These are phyloP conservation scores for Drosophila tristis DNA, from an alignment of 1,140 invertebrate species.

Conservation along the genomic window DNA sequence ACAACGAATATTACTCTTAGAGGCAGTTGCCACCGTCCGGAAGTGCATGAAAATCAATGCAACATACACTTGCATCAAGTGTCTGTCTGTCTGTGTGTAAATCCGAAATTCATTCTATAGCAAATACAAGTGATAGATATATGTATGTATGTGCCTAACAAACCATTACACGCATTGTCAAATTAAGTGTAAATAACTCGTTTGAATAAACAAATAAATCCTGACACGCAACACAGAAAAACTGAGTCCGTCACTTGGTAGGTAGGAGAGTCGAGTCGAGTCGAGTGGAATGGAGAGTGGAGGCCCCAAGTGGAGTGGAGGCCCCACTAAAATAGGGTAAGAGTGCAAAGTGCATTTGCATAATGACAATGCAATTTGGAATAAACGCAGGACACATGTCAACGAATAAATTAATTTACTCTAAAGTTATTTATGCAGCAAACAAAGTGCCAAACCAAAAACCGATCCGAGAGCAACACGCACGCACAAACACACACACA, in stretches of 20 bases:
- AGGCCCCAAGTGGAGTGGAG: background rate
- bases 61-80: background rate
- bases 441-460: constrained; percentile 54
- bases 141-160: constrained; percentile 26
- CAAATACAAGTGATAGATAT: constrained; percentile 1
- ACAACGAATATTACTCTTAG: background rate
- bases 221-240: constrained; percentile 50
- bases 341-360: constrained; percentile 72
- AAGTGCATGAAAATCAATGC: constrained; percentile 2
- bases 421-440: constrained; percentile 78
- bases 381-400: constrained; percentile 80
- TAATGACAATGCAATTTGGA: constrained; percentile 81
- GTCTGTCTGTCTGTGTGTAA: background rate
- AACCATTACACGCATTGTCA: constrained; percentile 64
- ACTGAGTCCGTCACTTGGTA: constrained; percentile 24
- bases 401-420: constrained; percentile 82
- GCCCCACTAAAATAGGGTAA: constrained; percentile 7
- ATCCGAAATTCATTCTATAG: background rate
- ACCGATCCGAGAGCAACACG: constrained; percentile 27
- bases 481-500: constrained; percentile 23
- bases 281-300: background rate
- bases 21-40: too few relatives aligned
- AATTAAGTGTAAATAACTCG: constrained; percentile 81
- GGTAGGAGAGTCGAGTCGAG: background rate
- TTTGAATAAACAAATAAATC: constrained; percentile 75